A percentile compares a stretch with the other conserved stretches of the same genome.
These are phyloP conservation scores for Muschampia plurimacula DNA, from an alignment of 2,888 invertebrate species.

Conservation along the genomic window DNA sequence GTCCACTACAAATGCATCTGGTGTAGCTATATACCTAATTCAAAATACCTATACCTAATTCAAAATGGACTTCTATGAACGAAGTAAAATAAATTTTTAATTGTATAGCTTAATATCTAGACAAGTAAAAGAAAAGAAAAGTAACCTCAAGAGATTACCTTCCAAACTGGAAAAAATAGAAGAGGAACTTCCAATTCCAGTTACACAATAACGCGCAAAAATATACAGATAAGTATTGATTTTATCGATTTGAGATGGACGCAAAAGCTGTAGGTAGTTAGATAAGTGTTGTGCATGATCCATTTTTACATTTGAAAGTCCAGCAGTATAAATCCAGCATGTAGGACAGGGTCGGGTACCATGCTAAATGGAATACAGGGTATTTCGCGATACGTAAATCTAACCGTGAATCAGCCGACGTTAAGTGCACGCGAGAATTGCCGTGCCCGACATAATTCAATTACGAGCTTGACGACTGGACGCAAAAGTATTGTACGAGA, in stretches of 20 bases:
- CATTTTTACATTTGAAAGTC: conserved; percentile 13
- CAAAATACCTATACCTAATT: too few relatives aligned
- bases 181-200: too few relatives aligned
- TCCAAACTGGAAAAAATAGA: not conserved
- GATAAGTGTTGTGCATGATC: too few relatives aligned
- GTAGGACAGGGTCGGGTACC: conserved; percentile 54
- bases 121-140: not conserved
- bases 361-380: conserved; percentile 68
- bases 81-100: not conserved
- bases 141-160: not conserved
- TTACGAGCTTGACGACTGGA: conserved; percentile 69
- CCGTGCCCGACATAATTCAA: conserved; percentile 76
- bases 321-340: conserved; percentile 53
- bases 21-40: too few relatives aligned
- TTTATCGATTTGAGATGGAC: too few relatives aligned
- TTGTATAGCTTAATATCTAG: not conserved
- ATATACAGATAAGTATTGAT: too few relatives aligned
- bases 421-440: conserved; percentile 80
- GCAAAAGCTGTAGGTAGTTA: not conserved
- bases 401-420: conserved; percentile 65
- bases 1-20: too few relatives aligned
- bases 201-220: too few relatives aligned
- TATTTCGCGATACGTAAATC: conserved; percentile 66
- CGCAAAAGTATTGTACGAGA: conserved; percentile 53
- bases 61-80: not conserved